Conservation (phyloP, 2,888 invertebrate genomes). For the Girardia tigrina region DNA sequence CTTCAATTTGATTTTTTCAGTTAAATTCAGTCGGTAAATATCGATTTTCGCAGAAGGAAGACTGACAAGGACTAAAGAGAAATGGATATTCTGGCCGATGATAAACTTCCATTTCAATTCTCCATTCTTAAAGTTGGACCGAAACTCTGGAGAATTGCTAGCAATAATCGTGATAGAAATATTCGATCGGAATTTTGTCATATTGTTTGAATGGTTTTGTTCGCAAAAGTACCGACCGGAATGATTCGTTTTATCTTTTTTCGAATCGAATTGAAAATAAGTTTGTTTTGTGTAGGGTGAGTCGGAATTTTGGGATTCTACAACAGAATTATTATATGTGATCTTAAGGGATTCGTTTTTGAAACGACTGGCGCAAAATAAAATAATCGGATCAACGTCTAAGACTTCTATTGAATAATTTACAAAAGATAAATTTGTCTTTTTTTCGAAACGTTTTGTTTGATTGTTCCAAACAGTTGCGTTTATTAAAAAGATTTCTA, state of each 20-base stretch:
- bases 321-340: background rate
- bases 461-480: background rate
- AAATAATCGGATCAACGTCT: background rate
- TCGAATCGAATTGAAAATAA: background rate
- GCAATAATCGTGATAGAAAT: background rate
- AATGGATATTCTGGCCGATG: background rate
- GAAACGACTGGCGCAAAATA: background rate
- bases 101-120: background rate
- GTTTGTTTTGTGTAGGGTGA: background rate
- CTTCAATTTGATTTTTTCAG: background rate
- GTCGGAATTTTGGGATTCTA: background rate
- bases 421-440: background rate
- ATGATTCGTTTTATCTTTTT: background rate
- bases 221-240: background rate
- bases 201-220: background rate
- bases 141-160: background rate
- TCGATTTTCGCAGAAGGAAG: background rate
- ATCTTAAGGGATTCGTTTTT: background rate
- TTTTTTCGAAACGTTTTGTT: background rate
- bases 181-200: background rate
- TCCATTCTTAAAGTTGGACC: too few relatives aligned
- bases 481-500: background rate
- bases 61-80: background rate
- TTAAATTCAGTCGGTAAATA: background rate
- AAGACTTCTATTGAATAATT: background rate